Percentiles rank a stretch among this genome's conserved stretches.
Evolutionary conservation across 2,113 vertebrate species (phyloP).

Genomic region (Astur gentilis): DNA sequence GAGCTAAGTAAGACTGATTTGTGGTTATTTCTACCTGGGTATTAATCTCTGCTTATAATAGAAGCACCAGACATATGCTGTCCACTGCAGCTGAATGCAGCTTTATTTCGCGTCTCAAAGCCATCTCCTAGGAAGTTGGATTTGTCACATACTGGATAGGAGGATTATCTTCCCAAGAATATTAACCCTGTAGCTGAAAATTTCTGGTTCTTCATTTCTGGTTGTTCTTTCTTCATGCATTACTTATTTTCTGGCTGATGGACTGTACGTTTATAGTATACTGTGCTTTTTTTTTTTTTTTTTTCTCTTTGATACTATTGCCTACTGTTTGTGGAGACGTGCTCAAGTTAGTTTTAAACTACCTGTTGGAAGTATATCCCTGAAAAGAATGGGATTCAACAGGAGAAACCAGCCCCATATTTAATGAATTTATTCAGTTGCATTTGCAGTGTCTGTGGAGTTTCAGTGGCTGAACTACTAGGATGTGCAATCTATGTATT

Average conservation of each 20-base stretch:
- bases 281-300: not conserved
- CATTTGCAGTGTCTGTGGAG: not conserved
- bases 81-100: slow-evolving; percentile 15
- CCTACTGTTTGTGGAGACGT: not conserved
- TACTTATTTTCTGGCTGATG: not conserved
- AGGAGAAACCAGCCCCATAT: not conserved
- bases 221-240: not conserved
- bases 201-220: not conserved
- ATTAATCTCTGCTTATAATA: slow-evolving; percentile 68
- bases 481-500: not conserved
- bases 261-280: not conserved
- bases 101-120: slow-evolving; percentile 31
- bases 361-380: not conserved
- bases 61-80: slow-evolving; percentile 18
- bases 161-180: slow-evolving; percentile 18
- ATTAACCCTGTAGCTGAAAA: not conserved
- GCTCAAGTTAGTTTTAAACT: not conserved
- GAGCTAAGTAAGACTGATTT: slow-evolving; percentile 68
- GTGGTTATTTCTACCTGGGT: slow-evolving; percentile 68
- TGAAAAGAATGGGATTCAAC: not conserved
- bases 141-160: slow-evolving; percentile 49
- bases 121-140: slow-evolving; percentile 34
- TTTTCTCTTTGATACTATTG: not conserved
- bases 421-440: not conserved
- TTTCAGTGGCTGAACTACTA: not conserved